phyloP scores from a whole-genome alignment of 2,113 vertebrate species.

The Pterocles orientalis region DNA sequence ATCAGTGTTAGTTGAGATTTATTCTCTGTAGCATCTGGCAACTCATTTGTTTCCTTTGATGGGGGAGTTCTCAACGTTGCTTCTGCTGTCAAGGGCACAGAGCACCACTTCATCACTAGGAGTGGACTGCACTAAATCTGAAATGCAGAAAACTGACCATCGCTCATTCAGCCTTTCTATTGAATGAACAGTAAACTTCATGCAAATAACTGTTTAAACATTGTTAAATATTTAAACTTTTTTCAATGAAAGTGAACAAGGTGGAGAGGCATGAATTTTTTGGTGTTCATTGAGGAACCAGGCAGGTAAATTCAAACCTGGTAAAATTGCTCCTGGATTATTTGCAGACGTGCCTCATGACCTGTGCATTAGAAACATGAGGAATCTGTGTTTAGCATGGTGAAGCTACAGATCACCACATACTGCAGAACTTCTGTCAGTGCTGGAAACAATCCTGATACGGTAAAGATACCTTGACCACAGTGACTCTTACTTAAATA shows the following conservation, averaged over 20 bases:
- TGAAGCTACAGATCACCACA: not conserved
- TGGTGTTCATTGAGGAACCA: not conserved
- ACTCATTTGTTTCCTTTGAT: not conserved
- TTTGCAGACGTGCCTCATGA: not conserved
- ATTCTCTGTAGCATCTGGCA: not conserved
- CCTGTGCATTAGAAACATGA: not conserved
- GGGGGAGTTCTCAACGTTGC: not conserved
- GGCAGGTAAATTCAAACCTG: not conserved
- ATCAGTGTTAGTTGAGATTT: not conserved
- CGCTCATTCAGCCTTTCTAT: not conserved
- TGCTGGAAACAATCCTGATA: not conserved
- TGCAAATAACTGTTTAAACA: not conserved
- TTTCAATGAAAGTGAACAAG: not conserved
- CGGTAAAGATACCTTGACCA: not conserved
- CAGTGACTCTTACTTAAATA: not conserved
- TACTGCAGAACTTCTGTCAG: not conserved
- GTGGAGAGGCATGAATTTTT: not conserved
- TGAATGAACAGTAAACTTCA: not conserved
- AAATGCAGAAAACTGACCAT: not conserved
- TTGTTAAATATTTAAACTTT: not conserved
- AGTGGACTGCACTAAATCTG: not conserved
- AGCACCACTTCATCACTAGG: not conserved
- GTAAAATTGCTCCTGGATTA: not conserved
- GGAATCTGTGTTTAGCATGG: not conserved
- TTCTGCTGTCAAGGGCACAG: not conserved